A percentile compares a stretch with the other conserved stretches of the same genome.
phyloP scores from a whole-genome alignment of 2,113 vertebrate species.

The Suncus etruscus region DNA sequence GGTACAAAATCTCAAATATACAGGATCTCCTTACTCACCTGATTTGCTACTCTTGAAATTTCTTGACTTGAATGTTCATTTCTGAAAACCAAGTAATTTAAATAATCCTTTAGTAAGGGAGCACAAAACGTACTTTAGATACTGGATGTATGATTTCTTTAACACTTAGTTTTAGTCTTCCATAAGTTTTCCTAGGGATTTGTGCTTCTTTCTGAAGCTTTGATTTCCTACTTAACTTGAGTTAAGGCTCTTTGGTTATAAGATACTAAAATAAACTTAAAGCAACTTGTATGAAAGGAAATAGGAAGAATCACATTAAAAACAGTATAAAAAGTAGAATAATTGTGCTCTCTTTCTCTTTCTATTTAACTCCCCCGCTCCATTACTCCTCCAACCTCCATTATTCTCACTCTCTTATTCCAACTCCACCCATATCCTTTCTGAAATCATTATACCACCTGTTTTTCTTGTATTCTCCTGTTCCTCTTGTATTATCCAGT shows the following conservation, averaged over 20 bases:
- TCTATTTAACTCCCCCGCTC: neutral
- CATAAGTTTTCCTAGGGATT: neutral
- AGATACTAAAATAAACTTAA: constrained; percentile 28
- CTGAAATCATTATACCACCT: neutral
- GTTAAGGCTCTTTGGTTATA: constrained; percentile 16
- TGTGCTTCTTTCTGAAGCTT: constrained; percentile 1
- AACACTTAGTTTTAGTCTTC: neutral
- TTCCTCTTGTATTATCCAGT: neutral
- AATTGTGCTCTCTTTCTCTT: neutral
- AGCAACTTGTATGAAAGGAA: constrained; percentile 16
- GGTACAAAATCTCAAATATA: neutral
- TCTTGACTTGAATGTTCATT: neutral
- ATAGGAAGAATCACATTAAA: neutral
- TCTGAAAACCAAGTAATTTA: constrained; percentile 46
- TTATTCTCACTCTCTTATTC: too few relatives aligned
- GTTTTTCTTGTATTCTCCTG: neutral
- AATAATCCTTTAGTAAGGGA: neutral
- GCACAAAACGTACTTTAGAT: neutral
- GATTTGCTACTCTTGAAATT: constrained; percentile 32
- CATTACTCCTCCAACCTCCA: neutral
- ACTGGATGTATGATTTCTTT: neutral
- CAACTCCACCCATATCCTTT: too few relatives aligned
- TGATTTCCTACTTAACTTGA: constrained; percentile 16
- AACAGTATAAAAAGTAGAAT: constrained; percentile 30
- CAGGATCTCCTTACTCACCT: neutral